These are phyloP conservation scores for Gracilinanus agilis DNA, from an alignment of 2,113 vertebrate species.

Conservation along the genomic window DNA sequence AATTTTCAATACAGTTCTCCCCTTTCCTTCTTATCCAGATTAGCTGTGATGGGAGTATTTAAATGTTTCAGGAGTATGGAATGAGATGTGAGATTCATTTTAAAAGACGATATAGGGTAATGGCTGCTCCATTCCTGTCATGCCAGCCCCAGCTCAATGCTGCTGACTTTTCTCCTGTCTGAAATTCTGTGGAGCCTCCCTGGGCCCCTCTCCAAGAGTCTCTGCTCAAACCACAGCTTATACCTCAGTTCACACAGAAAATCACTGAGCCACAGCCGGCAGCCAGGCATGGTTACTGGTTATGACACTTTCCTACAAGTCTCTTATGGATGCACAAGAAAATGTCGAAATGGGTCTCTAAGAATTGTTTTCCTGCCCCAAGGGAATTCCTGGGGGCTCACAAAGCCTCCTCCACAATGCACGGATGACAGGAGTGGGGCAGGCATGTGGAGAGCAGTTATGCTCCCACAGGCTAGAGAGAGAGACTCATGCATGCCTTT, in stretches of 20 bases:
- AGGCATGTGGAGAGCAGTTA: constrained; percentile 3
- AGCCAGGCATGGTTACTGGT: not conserved
- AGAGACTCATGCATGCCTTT: not conserved
- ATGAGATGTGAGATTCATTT: not conserved
- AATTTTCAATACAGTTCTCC: not conserved
- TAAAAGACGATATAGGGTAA: not conserved
- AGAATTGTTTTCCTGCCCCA: constrained; percentile 5
- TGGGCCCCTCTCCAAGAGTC: not conserved
- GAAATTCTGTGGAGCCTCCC: constrained; percentile 1
- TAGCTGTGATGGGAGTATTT: not conserved
- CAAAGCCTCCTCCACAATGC: not conserved
- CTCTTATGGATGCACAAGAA: constrained; percentile 4
- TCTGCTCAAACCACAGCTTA: constrained; percentile 8
- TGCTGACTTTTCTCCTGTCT: not conserved
- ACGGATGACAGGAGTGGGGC: constrained; percentile 5
- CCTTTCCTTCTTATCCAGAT: not conserved
- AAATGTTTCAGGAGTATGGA: not conserved
- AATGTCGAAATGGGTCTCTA: constrained; percentile 5
- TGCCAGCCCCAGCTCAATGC: not conserved
- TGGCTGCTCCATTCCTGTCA: not conserved
- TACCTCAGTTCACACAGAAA: constrained; percentile 8
- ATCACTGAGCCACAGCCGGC: not conserved
- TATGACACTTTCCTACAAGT: constrained; percentile 5
- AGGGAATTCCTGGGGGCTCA: not conserved
- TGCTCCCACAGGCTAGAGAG: not conserved